Base-by-base conservation (phyloP, 2,888 invertebrate species). In the Gymnosoma rotundatum region DNA sequence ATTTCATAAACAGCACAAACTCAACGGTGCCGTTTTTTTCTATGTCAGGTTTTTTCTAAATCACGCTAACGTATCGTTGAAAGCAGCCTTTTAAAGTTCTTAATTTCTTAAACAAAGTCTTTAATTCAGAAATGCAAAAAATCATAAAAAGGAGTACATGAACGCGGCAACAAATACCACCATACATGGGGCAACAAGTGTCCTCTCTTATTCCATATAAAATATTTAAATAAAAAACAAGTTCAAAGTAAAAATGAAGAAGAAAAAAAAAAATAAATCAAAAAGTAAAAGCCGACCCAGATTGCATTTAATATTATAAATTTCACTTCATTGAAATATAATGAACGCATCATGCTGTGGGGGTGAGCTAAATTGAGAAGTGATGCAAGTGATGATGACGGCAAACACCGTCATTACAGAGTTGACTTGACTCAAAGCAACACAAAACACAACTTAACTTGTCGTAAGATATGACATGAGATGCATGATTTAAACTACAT, bases 221-320 rank as follows among this genome's bases (percentile, higher is more conserved):
- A 45, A 45, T 21, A 25, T 25, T 36, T 60, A 42, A 45, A 20
- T 5, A 20, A 50, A n/a, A 56, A 36, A 63, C 32, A 54, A 58
- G n/a, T 20, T 42, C 81, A 75, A 81, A 75, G 69, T 70, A 63
- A 79, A 70, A 67, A 56, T 10, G 52, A 32, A 52, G 58, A 60
- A 58, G 16, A 52, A 8, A 48, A 67, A 0, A 63, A 75, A 75
- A 52, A 72, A 79, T 1, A 81, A 76, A 82, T 76, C 75, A 76
- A 76, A 81, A 76, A 75, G 75, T 78, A 84, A 84, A 78, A 78
- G 74, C 81, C 81, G 84, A 84, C 84, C 84, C 78, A 84, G 81
- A 81, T 84, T 84, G 58, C 18, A 14, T 36, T 78, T 78, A 58
- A 69, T 69, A 32, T 32, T 32, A 32, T 7, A 72, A 69, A 83